A percentile compares a stretch with the other conserved stretches of the same genome.
Conservation (phyloP, 1,140 invertebrate species). For the Wiebesia pumilae region DNA sequence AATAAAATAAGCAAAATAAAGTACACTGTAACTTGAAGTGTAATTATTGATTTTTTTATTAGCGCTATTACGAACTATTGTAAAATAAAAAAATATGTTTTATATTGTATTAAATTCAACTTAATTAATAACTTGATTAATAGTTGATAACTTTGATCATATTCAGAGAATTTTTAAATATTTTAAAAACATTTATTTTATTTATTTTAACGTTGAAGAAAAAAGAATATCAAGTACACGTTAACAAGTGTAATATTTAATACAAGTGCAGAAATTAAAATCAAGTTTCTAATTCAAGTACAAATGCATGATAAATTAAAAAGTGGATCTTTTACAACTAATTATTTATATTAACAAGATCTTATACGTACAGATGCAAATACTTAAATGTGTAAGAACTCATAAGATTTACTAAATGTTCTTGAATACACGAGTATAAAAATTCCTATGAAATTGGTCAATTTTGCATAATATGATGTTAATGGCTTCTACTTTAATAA, state of each 20-base stretch:
- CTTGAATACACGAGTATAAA: neutral
- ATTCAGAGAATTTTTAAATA: neutral
- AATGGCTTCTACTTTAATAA: neutral
- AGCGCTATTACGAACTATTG: no score
- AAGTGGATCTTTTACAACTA: neutral
- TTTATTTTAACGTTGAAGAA: neutral
- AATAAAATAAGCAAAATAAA: neutral
- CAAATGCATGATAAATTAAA: neutral
- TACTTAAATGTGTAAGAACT: neutral
- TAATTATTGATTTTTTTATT: neutral
- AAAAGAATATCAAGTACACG: neutral
- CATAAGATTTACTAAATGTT: neutral
- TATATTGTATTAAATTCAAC: no score
- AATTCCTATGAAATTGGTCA: neutral
- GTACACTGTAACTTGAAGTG: neutral
- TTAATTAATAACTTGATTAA: no score
- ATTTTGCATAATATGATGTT: neutral
- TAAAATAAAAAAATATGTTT: neutral
- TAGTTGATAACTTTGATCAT: neutral
- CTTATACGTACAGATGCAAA: neutral
- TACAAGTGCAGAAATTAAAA: neutral
- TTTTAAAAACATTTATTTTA: neutral
- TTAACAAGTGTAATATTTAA: neutral
- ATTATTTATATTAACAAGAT: neutral
- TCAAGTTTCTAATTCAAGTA: neutral